These are phyloP conservation scores for Drosophila prolongata DNA, from an alignment of 2,888 invertebrate genomes.

Conservation along the genomic window DNA sequence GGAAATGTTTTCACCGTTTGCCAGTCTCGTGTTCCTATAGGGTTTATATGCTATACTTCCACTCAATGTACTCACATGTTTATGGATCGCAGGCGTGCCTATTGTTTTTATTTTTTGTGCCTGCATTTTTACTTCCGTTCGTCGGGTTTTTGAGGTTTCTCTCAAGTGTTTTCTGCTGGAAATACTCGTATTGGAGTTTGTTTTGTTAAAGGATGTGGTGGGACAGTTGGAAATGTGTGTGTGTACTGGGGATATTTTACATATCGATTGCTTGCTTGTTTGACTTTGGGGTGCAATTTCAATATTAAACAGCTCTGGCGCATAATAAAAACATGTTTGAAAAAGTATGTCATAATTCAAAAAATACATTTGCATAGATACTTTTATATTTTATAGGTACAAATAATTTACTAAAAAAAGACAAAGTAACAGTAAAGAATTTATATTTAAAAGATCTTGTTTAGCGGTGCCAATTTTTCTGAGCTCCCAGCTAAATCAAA, in stretches of 20 bases:
- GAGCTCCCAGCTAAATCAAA: too few relatives aligned
- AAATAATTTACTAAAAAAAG: too few relatives aligned
- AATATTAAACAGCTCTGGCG: too few relatives aligned
- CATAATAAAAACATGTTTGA: too few relatives aligned
- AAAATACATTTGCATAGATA: not conserved
- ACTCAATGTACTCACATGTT: constrained; percentile 10
- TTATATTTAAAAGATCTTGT: too few relatives aligned
- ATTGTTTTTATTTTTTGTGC: constrained; percentile 46
- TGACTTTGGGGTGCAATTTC: not conserved
- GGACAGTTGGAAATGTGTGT: constrained; percentile 9
- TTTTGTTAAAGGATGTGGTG: constrained; percentile 46
- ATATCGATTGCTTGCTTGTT: not conserved
- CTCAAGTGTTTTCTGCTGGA: constrained; percentile 45
- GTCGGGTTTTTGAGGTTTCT: constrained; percentile 39
- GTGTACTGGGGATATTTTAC: not conserved
- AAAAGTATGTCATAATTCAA: not conserved
- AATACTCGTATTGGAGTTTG: constrained; percentile 35
- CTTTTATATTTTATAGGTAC: too few relatives aligned
- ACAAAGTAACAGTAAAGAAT: not conserved
- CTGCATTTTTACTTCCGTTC: constrained; percentile 66
- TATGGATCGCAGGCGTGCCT: constrained; percentile 23
- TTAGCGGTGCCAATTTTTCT: too few relatives aligned
- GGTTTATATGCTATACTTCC: constrained; percentile 5
- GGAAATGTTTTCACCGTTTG: constrained; percentile 22
- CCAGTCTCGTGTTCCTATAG: constrained; percentile 33